These are phyloP conservation scores for Gambusia affinis DNA, from an alignment of 2,113 vertebrate species.

Conservation along the genomic window DNA sequence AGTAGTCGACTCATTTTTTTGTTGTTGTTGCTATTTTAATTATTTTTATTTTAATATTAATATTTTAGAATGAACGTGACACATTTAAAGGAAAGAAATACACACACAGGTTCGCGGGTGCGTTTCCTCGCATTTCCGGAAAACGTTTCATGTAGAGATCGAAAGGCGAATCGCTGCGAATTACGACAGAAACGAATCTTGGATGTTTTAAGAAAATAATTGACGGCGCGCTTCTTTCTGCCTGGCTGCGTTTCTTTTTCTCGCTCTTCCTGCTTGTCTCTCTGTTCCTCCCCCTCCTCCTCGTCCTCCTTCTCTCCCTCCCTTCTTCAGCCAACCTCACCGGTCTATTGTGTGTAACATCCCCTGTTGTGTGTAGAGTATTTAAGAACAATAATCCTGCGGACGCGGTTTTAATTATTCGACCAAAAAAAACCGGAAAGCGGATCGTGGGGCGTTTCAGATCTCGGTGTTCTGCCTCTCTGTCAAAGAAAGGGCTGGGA, in stretches of 20 bases:
- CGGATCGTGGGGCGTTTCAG: neutral
- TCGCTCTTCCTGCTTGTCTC: slow-evolving; percentile 56
- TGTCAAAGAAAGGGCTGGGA: neutral
- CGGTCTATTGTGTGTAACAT: slow-evolving; percentile 62
- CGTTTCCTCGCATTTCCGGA: fast-evolving
- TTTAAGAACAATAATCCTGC: slow-evolving; percentile 45
- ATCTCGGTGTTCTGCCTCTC: neutral
- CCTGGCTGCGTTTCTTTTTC: slow-evolving; percentile 15
- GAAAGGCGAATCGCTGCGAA: slow-evolving; percentile 3
- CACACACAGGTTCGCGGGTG: neutral
- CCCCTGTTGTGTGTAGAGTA: neutral
- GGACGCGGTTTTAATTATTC: slow-evolving; percentile 56
- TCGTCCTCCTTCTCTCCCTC: slow-evolving; percentile 58
- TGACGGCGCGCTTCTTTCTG: slow-evolving; percentile 37
- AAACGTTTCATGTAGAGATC: neutral
- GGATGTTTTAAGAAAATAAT: slow-evolving; percentile 54
- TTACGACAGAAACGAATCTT: slow-evolving; percentile 18
- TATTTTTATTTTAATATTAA: slow-evolving; percentile 26
- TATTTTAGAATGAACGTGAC: neutral
- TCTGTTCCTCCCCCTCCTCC: slow-evolving; percentile 60
- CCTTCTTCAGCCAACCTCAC: slow-evolving; percentile 53
- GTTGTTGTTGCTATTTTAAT: slow-evolving; percentile 5
- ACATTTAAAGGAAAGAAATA: neutral
- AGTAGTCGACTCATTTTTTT: too few species aligned
- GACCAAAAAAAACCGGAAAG: slow-evolving; percentile 19